A percentile compares a stretch with the other conserved stretches of the same genome.
phyloP scores from a whole-genome alignment of 2,113 vertebrate genomes.

The Dinomys branickii region DNA sequence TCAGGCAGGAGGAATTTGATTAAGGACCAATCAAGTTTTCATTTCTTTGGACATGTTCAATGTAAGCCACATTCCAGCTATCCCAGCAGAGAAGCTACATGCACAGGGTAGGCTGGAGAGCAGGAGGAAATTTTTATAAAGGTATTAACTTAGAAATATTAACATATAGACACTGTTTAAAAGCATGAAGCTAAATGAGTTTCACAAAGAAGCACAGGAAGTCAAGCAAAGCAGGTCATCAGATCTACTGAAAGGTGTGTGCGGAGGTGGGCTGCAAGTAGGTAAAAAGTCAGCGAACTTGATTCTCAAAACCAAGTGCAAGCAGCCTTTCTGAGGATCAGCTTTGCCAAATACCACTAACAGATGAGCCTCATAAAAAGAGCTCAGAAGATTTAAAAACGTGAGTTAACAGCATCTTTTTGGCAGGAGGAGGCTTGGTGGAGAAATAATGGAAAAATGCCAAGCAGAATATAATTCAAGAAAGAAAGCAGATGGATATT shows the following conservation, averaged over 20 bases:
- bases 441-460: neutral
- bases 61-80: neutral
- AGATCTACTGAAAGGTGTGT: neutral
- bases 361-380: neutral
- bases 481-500: neutral
- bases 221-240: neutral
- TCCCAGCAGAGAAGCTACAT: neutral
- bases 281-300: neutral
- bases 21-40: neutral
- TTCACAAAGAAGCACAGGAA: neutral
- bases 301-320: neutral
- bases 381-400: neutral
- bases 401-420: neutral
- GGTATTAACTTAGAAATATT: neutral
- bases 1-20: neutral
- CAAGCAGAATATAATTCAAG: neutral
- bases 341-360: neutral
- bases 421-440: neutral
- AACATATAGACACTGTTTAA: neutral
- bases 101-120: neutral
- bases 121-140: neutral
- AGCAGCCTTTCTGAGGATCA: neutral
- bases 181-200: neutral
- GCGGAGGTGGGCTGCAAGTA: neutral
- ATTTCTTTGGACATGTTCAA: neutral